Evolutionary conservation across 2,888 invertebrate species (phyloP).

Genomic region (Pemphredon lugubris): DNA sequence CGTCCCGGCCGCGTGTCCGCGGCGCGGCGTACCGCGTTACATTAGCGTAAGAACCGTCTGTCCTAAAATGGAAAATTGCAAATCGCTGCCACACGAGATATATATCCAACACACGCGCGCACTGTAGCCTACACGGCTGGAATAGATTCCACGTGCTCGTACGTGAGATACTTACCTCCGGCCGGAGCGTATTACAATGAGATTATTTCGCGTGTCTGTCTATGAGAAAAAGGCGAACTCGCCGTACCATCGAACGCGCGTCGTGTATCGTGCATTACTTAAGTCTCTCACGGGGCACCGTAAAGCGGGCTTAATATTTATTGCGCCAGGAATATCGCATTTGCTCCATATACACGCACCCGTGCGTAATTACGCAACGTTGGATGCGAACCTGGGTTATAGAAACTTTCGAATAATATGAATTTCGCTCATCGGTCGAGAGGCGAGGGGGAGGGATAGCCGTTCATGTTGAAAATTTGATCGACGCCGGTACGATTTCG

Average conservation of each 20-base stretch:
- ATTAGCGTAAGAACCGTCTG: conserved; percentile 22
- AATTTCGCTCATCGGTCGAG: no score
- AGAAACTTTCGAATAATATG: no score
- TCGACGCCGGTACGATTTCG: not conserved
- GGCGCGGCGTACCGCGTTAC: no score
- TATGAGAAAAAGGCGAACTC: conserved; percentile 36
- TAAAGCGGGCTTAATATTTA: conserved; percentile 42
- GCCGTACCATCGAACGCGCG: conserved; percentile 28
- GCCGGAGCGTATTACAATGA: no score
- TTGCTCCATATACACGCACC: conserved; percentile 26
- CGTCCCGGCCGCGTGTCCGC: no score
- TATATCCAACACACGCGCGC: conserved; percentile 23
- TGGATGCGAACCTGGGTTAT: no score
- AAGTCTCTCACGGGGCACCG: conserved; percentile 31
- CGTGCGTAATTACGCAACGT: conserved; percentile 3
- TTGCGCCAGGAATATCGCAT: conserved; percentile 36
- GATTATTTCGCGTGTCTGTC: conserved; percentile 11
- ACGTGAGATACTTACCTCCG: no score
- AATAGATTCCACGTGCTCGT: not conserved
- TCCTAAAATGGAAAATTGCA: conserved; percentile 45
- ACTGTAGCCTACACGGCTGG: no score
- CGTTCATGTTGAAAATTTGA: not conserved
- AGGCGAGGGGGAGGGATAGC: no score
- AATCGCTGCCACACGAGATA: not conserved
- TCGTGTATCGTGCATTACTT: conserved; percentile 18